Percentiles rank a stretch among this genome's conserved stretches.
Evolutionary conservation across 2,113 vertebrate species (phyloP).

Genomic region (Saguinus imperator): DNA sequence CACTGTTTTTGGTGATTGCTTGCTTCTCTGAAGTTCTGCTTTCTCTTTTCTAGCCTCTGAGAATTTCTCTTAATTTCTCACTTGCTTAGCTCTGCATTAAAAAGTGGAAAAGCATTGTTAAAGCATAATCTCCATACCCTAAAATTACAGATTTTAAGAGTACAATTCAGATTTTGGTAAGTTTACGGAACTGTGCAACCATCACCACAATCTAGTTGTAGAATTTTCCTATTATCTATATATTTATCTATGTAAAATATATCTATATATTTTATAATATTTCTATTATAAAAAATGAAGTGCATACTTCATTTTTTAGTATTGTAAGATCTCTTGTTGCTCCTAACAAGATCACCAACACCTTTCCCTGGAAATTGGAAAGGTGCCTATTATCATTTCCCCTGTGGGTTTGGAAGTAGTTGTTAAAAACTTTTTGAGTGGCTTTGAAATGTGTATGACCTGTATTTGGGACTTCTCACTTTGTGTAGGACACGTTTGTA

Average conservation of each 20-base stretch:
- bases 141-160: slow-evolving; percentile 1
- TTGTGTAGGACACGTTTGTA: not conserved
- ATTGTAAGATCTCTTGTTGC: not conserved
- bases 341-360: not conserved
- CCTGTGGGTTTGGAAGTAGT: not conserved
- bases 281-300: no score
- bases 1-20: not conserved
- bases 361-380: not conserved
- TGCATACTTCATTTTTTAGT: not conserved
- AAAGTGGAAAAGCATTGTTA: not conserved
- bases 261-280: no score
- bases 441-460: slow-evolving; percentile 18
- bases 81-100: not conserved
- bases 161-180: not conserved
- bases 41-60: not conserved
- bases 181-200: not conserved
- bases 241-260: no score
- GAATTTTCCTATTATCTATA: not conserved
- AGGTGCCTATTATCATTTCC: not conserved
- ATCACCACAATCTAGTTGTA: not conserved
- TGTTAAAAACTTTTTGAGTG: not conserved
- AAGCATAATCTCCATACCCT: not conserved
- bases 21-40: not conserved
- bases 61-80: not conserved
- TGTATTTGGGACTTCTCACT: not conserved